Evolutionary conservation across 2,113 vertebrate species (phyloP), one percentile per base, ranked within the genome.

Genomic region (Pygoscelis adeliae): DNA sequence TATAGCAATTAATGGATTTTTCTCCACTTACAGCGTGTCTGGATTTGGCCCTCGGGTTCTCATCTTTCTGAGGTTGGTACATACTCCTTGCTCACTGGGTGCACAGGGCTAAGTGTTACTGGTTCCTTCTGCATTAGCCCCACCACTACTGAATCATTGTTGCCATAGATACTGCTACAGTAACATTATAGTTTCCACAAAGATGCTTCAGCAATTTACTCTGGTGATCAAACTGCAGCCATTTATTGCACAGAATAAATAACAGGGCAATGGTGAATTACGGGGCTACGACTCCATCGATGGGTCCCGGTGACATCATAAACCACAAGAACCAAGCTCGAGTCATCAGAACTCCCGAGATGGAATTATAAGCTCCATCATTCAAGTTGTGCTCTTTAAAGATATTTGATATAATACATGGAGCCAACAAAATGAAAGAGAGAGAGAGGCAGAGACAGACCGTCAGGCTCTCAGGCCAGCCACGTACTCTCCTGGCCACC

Each of bases 151-250:
- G 80, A 84, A 83, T 22, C 56, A 30, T 4, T 6, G 42, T 80
- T 96, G 71, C 84, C 62, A 80, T 90, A 63, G 95, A 62, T 95
- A 91, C 93, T n/a, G 32, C 74, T 67, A 66, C 78, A 80, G 89
- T 40, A 93, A 90, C 82, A 90, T 97, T 90, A 94, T 46, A 40
- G 77, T 97, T 97, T 94, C 97, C 97, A 97, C 89, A 92, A 96
- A 97, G 96, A 97, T 93, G 96, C 89, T 97, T 93, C 94, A 93
- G 93, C 91, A 96, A 86, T 97, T 97, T 94, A 91, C 87, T 91
- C 82, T 93, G 96, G 94, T 96, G 93, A 97, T 97, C 95, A 97
- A 95, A 95, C 89, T 94, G 91, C 87, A 96, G 96, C 87, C 95
- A 87, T 89, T 96, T 95, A 95, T 89, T 83, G 94, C 93, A 87